Base-by-base conservation (phyloP, 2,797 vertebrate genomes). In the Tiaroga cobitis region DNA sequence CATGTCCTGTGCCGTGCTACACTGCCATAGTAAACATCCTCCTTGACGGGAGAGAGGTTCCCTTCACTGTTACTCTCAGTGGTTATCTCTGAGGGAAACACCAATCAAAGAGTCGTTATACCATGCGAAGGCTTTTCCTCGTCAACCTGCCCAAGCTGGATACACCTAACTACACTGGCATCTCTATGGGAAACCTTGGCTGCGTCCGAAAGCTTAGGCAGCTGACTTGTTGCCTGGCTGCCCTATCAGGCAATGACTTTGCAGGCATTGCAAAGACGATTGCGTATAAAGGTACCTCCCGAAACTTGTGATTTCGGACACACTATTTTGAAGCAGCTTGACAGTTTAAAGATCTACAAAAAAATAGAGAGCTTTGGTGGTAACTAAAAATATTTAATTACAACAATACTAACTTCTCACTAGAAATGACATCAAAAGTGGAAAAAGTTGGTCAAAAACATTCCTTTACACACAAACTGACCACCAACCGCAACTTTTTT, bases 61-160 rank as follows among this genome's bases (percentile, higher is more conserved):
- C 96, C 96, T 94, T 96, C 97, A 96, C 95, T 96, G 96, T 96
- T 96, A 96, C 96, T 96, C 95, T 97, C 97, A 94, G 96, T 95
- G 93, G 97, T 97, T 94, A 97, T 96, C 94, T 97, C 97, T 97
- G 96, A 82, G 92, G 95, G 94, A 95, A 94, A 96, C 92, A 95
- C 94, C 95, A 94, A 91, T 93, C 91, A 95, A 90, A 93, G 69
- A 89, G 91, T 90, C 86, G 89, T 91, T 91, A 94, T 54, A 59
- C 89, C 93, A 90, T 39, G 89, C 83, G 92, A 86, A 89, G 81
- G 68, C 75, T 80, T 73, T 56, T 80, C 34, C 61, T 63, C 29
- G 4, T 37, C 73, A 72, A 61, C 49, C 54, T 70, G 75, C 26
- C 51, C 79, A 54, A 16, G 56, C 24, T 29, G 68, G 29, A 70